Evolutionary conservation across 2,113 vertebrate species (phyloP).

Genomic region (Podocnemis expansa): DNA sequence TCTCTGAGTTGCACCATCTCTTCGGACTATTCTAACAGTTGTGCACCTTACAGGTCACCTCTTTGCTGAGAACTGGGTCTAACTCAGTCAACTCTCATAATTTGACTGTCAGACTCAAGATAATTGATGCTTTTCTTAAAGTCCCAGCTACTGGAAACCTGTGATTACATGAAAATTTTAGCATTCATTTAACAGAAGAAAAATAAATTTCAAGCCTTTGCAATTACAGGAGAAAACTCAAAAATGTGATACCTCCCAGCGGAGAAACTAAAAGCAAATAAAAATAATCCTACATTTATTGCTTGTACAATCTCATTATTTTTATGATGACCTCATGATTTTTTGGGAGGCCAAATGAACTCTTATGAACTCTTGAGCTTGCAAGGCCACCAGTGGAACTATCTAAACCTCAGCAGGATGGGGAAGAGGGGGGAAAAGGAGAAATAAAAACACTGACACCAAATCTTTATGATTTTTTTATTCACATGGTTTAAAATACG

Average conservation of each 20-base stretch:
- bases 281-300: neutral
- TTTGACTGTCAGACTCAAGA: neutral
- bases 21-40: neutral
- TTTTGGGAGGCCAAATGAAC: neutral
- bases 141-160: neutral
- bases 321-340: neutral
- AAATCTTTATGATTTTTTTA: slow-evolving; percentile 79
- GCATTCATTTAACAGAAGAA: neutral
- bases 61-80: neutral
- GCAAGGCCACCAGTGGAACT: neutral
- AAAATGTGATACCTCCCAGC: neutral
- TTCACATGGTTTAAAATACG: slow-evolving; percentile 98
- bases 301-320: neutral
- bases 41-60: neutral
- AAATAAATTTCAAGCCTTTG: neutral
- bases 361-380: neutral
- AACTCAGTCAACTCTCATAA: neutral
- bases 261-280: neutral
- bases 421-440: neutral
- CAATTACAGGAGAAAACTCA: neutral
- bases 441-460: slow-evolving; percentile 36
- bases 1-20: neutral
- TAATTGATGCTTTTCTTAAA: neutral
- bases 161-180: neutral
- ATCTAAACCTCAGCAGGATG: neutral